A percentile compares a stretch with the other conserved stretches of the same genome.
phyloP scores from a whole-genome alignment of 2,888 invertebrate genomes.

The Blastobasis adustella region DNA sequence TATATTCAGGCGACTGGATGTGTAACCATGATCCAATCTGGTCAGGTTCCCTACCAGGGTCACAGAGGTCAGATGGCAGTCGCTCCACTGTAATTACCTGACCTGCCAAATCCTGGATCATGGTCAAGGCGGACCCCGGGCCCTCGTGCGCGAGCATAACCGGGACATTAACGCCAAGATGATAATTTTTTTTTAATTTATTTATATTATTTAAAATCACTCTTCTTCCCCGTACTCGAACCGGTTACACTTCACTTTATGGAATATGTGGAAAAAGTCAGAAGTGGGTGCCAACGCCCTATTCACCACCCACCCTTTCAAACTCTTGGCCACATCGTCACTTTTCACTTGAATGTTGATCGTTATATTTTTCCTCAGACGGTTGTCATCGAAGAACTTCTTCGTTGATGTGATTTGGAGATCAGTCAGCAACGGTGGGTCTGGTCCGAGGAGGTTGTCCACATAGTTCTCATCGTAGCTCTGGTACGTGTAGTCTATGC shows the following conservation, averaged over 20 bases:
- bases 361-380: conserved; percentile 38
- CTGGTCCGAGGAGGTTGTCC: conserved; percentile 39
- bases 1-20: too few species aligned
- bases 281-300: conserved; percentile 42
- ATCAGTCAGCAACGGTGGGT: conserved; percentile 45
- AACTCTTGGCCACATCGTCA: conserved; percentile 35
- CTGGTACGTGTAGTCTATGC: conserved; percentile 51
- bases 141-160: too few species aligned
- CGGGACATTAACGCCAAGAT: too few species aligned
- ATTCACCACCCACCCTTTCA: conserved; percentile 37
- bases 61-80: too few species aligned
- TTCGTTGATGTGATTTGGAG: conserved; percentile 31
- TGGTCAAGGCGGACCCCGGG: too few species aligned
- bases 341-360: conserved; percentile 34
- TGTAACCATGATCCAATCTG: too few species aligned
- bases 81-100: too few species aligned
- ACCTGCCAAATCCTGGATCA: too few species aligned
- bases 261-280: conserved; percentile 41
- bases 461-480: conserved; percentile 39
- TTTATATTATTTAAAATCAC: not conserved
- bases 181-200: too few species aligned
- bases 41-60: too few species aligned
- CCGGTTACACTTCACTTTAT: conserved; percentile 41
- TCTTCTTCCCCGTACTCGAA: conserved; percentile 16
- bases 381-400: conserved; percentile 31